Conservation (phyloP, 2,113 vertebrate species). For the Halcyon malimbica region DNA sequence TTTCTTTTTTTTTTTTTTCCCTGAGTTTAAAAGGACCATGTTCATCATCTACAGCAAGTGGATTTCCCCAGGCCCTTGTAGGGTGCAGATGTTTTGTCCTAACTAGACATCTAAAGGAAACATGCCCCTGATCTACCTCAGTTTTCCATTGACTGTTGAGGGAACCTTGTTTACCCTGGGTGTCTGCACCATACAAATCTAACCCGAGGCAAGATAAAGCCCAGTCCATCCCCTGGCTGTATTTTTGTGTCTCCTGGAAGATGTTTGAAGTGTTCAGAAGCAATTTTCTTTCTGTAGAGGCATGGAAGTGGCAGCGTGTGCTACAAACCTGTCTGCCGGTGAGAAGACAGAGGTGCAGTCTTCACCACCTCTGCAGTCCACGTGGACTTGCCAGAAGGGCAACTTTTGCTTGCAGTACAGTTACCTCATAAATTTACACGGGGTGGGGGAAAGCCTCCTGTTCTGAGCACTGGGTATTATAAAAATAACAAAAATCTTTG, state of each 20-base stretch:
- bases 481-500: rapidly evolving
- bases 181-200: rapidly evolving
- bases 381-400: neutral
- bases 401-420: rapidly evolving
- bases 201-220: neutral
- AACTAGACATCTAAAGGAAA: rapidly evolving
- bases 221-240: neutral
- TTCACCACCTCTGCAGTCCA: neutral
- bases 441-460: neutral
- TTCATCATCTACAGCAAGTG: too few relatives aligned
- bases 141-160: neutral
- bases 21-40: rapidly evolving
- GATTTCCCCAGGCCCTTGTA: neutral
- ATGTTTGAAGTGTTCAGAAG: neutral
- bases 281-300: neutral
- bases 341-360: neutral
- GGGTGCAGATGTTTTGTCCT: neutral
- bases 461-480: rapidly evolving
- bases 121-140: rapidly evolving
- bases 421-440: too few relatives aligned
- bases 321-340: neutral
- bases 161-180: rapidly evolving
- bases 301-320: rapidly evolving
- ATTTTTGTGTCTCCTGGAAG: neutral
- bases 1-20: neutral